These are phyloP conservation scores for Catharus bicknelli DNA, from an alignment of 2,113 vertebrate genomes.

Conservation along the genomic window DNA sequence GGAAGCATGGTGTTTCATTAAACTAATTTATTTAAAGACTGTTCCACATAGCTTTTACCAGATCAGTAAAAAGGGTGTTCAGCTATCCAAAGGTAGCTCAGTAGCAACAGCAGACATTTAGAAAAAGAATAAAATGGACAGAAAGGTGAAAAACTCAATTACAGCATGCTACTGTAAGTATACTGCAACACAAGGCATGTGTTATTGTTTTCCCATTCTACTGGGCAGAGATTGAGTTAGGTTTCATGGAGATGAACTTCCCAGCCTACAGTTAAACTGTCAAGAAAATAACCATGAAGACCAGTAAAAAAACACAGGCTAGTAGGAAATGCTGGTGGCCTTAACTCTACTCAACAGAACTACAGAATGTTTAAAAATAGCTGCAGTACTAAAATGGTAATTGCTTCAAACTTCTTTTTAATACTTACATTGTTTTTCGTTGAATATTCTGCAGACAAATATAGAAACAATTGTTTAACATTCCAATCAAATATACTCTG, in stretches of 20 bases:
- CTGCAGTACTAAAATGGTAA: neutral
- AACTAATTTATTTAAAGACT: neutral
- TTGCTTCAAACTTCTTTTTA: neutral
- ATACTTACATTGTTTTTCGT: conserved; percentile 95
- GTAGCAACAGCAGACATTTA: neutral
- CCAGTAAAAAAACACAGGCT: neutral
- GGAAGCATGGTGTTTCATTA: neutral
- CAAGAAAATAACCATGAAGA: neutral
- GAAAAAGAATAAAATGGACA: neutral
- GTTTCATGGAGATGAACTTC: neutral
- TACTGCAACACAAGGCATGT: neutral
- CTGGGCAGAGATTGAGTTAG: neutral
- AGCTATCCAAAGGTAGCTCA: neutral
- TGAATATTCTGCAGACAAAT: conserved; percentile 94
- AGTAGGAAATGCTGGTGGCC: neutral
- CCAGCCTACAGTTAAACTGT: neutral
- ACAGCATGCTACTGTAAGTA: neutral
- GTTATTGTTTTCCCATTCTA: neutral
- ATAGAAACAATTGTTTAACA: conserved; percentile 96
- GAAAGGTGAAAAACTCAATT: neutral
- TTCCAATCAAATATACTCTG: conserved; percentile 98
- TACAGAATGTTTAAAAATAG: conserved; percentile 1
- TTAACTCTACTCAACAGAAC: neutral
- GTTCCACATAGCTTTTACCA: neutral
- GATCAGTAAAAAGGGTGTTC: neutral